Percentiles rank a stretch among this genome's conserved stretches.
These are phyloP conservation scores for Rhamphomyia laevipes DNA, from an alignment of 2,888 invertebrate genomes.

Conservation along the genomic window DNA sequence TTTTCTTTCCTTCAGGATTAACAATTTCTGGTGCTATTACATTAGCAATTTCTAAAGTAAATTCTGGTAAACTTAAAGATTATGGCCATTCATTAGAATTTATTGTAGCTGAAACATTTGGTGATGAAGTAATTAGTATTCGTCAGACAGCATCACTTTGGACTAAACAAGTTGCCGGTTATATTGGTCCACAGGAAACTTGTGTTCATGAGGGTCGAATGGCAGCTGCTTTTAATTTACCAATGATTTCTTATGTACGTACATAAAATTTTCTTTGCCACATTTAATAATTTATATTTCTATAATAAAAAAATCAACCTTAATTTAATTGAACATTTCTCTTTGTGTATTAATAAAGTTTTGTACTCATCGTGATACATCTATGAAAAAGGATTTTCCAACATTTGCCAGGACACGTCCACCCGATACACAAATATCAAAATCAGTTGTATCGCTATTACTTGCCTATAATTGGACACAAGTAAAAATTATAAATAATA, in stretches of 20 bases:
- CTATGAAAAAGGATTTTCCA: constrained; percentile 75
- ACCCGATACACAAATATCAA: constrained; percentile 87
- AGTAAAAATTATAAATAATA: constrained; percentile 40
- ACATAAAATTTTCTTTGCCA: background rate
- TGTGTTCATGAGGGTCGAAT: constrained; percentile 88
- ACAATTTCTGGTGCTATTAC: constrained; percentile 72
- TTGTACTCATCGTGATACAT: constrained; percentile 80
- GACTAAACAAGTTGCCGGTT: constrained; percentile 73
- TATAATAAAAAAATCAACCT: background rate
- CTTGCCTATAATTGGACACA: constrained; percentile 82
- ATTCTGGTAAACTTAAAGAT: constrained; percentile 43
- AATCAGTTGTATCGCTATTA: constrained; percentile 78
- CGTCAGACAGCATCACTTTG: constrained; percentile 72
- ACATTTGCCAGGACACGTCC: constrained; percentile 88
- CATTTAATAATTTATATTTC: background rate
- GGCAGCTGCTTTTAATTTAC: constrained; percentile 86
- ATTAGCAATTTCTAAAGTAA: constrained; percentile 74
- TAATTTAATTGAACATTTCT: background rate
- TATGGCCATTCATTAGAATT: constrained; percentile 66
- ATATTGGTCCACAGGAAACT: constrained; percentile 72
- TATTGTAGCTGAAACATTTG: constrained; percentile 80
- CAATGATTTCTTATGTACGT: constrained; percentile 90
- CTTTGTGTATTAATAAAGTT: constrained; percentile 51
- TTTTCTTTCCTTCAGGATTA: constrained; percentile 31
- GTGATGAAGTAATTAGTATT: constrained; percentile 78